These are phyloP conservation scores for Meta bourneti DNA, from an alignment of 2,888 invertebrate genomes.

Conservation along the genomic window DNA sequence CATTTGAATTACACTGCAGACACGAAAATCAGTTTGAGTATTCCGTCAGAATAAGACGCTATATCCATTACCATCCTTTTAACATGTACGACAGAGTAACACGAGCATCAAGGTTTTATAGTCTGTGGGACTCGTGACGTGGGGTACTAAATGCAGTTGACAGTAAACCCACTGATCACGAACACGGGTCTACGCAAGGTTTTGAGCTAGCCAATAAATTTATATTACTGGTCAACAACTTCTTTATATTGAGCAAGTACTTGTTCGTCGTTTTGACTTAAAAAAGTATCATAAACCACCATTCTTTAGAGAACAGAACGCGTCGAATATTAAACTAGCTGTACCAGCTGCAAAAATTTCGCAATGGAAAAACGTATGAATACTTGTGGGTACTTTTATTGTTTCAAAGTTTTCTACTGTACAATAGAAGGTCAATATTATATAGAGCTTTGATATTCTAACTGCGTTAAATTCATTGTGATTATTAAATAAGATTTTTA, in stretches of 20 bases:
- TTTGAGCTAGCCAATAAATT: not conserved
- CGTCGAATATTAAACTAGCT: too few relatives aligned
- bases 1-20: conserved; percentile 2
- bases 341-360: too few relatives aligned
- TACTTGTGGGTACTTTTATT: too few relatives aligned
- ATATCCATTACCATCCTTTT: not conserved
- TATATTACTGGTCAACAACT: not conserved
- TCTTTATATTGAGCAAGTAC: not conserved
- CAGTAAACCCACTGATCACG: not conserved
- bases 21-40: not conserved
- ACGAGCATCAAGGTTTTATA: not conserved
- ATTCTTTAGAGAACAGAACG: too few relatives aligned
- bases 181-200: not conserved
- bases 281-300: not conserved
- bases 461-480: too few relatives aligned
- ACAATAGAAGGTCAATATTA: too few relatives aligned
- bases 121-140: not conserved
- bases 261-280: not conserved
- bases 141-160: not conserved
- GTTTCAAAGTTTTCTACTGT: too few relatives aligned
- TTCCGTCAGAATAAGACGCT: not conserved
- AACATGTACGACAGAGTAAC: not conserved
- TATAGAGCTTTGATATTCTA: too few relatives aligned
- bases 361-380: too few relatives aligned
- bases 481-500: too few relatives aligned